Conservation (phyloP, 2,113 vertebrate genomes). For the Ptychochromis oligacanthus region DNA sequence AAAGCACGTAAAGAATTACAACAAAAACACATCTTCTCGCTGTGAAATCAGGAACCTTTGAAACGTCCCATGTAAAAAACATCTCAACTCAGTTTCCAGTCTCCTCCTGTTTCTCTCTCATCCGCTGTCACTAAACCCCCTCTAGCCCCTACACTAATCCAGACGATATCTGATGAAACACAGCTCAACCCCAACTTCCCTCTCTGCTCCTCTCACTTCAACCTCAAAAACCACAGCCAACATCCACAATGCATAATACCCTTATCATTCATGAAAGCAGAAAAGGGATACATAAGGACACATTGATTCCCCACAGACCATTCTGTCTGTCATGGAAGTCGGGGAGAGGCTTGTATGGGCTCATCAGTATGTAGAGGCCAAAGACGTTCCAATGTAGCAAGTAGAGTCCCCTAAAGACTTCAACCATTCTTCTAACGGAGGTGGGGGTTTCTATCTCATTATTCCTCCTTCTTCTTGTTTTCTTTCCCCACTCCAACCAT, state of each 20-base stretch:
- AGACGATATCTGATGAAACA: constrained; percentile 34
- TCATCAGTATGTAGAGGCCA: constrained; percentile 35
- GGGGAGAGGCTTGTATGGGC: constrained; percentile 16
- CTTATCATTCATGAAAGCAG: constrained; percentile 56
- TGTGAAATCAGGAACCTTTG: constrained; percentile 24
- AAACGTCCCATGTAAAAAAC: constrained; percentile 38
- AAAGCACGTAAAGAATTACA: constrained; percentile 36
- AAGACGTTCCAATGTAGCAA: constrained; percentile 26
- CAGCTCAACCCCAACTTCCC: constrained; percentile 46
- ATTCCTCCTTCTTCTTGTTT: constrained; percentile 69
- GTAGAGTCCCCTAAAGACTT: constrained; percentile 37
- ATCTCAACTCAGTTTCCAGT: constrained; percentile 19
- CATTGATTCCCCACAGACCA: constrained; percentile 17
- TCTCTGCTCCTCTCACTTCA: constrained; percentile 41
- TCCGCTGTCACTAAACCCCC: constrained; percentile 38
- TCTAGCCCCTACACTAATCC: constrained; percentile 30
- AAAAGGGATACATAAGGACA: constrained; percentile 44
- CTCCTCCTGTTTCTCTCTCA: constrained; percentile 30
- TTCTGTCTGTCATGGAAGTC: constrained; percentile 14
- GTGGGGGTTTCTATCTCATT: constrained; percentile 65
- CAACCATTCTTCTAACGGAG: constrained; percentile 37
- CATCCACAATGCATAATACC: constrained; percentile 54
- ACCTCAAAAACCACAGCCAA: constrained; percentile 55
- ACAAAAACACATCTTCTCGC: constrained; percentile 23
- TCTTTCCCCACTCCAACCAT: constrained; percentile 68